phyloP scores from a whole-genome alignment of 2,888 invertebrate species.

The Philonicus albiceps region DNA sequence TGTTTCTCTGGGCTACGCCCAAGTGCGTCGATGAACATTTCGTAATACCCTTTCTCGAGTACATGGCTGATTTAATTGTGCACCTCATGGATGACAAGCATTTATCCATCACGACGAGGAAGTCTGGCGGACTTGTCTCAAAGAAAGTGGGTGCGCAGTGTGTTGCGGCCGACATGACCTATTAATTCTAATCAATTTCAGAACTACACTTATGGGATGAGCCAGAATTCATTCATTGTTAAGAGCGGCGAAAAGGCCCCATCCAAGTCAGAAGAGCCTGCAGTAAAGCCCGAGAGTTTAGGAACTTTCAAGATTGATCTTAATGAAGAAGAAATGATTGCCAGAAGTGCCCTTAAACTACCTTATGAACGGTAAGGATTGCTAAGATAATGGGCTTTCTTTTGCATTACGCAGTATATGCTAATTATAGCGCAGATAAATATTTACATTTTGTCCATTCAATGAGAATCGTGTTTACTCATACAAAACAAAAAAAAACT shows the following conservation, averaged over 20 bases:
- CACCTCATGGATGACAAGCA: slow-evolving; percentile 52
- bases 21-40: slow-evolving; percentile 54
- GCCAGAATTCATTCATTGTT: slow-evolving; percentile 55
- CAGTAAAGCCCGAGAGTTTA: slow-evolving; percentile 45
- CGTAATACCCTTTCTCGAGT: slow-evolving; percentile 58
- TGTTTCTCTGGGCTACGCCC: slow-evolving; percentile 59
- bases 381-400: too few species aligned
- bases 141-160: slow-evolving; percentile 50
- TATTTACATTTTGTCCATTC: too few species aligned
- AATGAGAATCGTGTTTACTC: too few species aligned
- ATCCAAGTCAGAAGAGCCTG: slow-evolving; percentile 21
- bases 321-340: slow-evolving; percentile 61
- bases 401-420: not conserved
- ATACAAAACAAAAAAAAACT: too few species aligned
- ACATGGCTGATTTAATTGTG: slow-evolving; percentile 58
- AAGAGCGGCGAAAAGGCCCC: slow-evolving; percentile 47
- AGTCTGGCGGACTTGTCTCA: slow-evolving; percentile 57
- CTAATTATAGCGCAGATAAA: not conserved
- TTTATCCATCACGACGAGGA: slow-evolving; percentile 56
- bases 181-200: slow-evolving; percentile 33
- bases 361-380: slow-evolving; percentile 60
- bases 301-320: slow-evolving; percentile 62
- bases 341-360: slow-evolving; percentile 60
- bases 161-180: not conserved
- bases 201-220: slow-evolving; percentile 55